Evolutionary conservation across 2,888 invertebrate species (phyloP), one percentile per base, ranked within the genome.

Genomic region (Brachyptera putata): DNA sequence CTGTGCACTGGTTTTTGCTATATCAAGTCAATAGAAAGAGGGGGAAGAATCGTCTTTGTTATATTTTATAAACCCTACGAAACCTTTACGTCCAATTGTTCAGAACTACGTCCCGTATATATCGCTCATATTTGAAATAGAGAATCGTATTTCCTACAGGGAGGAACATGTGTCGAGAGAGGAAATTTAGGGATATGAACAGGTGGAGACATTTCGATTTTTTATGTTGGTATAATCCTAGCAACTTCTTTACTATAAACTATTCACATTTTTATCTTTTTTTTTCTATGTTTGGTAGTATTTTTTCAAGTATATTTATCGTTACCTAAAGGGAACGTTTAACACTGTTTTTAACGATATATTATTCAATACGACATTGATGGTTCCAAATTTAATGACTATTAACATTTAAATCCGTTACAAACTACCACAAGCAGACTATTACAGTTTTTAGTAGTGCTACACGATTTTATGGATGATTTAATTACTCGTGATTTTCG

Each of bases 1-100:
- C 53, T 53, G 53, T 53, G 53, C 43, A 11, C 50, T 18, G 24
- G 34, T 53, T 53, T 53, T 53, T 53, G 53, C 53, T 22, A 36
- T 34, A 36, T 21, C 53, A 53, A 53, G 53, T 53, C 34, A 50
- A 50, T 25, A 50, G 53, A 14, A 53, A 22, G 22, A 24, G 53
- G 53, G 36, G n/a, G 34, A 16, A 18, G 18, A 18, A 36, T 34
- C 16, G 50, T 4, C 34, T 18, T 21, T 22, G 13, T 18, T 36
- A 34, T 4, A 21, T 36, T 53, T 36, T 36, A 36, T 21, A 34
- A 4, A 24, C 21, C 24, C 46, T 22, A 46, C 46, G 22, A n/a
- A 41, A 41, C 4, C 41, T 41, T 14, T 11, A 14, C 22, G 46
- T 46, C 22, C 36, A 18, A 53, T 53, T 53, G 53, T 53, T 53